Percentiles rank a stretch among this genome's conserved stretches.
Conservation (phyloP, 2,113 vertebrate genomes). For the Hyperopisus bebe region DNA sequence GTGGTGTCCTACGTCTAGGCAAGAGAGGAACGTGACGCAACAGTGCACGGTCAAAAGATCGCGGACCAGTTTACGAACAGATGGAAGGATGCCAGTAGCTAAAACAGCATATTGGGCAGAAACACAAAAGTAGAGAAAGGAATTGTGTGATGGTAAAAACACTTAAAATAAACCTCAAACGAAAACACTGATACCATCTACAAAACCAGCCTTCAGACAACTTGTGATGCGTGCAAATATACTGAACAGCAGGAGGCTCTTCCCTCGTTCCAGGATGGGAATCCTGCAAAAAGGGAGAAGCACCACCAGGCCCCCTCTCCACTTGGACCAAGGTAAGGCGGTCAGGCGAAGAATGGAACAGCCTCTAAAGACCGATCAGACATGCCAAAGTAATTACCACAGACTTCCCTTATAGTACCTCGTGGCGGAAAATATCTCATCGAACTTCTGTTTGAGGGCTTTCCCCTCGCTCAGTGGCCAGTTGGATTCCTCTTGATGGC, state of each 20-base stretch:
- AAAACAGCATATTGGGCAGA: background rate
- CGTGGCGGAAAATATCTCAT: conserved; percentile 96
- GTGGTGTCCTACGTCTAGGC: background rate
- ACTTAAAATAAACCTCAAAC: background rate
- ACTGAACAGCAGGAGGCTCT: background rate
- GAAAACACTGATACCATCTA: background rate
- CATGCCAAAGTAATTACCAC: background rate
- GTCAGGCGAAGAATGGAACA: background rate
- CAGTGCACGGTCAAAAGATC: background rate
- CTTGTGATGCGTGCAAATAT: background rate
- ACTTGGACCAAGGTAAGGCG: background rate
- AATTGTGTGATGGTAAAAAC: background rate
- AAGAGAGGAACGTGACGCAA: background rate
- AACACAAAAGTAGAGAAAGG: background rate
- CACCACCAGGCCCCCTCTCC: background rate
- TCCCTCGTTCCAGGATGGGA: background rate
- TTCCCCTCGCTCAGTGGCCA: conserved; percentile 95
- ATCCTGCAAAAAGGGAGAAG: background rate
- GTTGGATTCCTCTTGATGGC: conserved; percentile 97
- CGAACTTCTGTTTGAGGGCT: conserved; percentile 93
- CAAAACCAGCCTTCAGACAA: background rate
- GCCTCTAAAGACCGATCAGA: background rate
- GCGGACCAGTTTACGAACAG: background rate
- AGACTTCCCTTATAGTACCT: conserved; percentile 60
- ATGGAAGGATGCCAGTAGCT: background rate